These are phyloP conservation scores for Delia radicum DNA, from an alignment of 1,140 invertebrate genomes.

Conservation along the genomic window DNA sequence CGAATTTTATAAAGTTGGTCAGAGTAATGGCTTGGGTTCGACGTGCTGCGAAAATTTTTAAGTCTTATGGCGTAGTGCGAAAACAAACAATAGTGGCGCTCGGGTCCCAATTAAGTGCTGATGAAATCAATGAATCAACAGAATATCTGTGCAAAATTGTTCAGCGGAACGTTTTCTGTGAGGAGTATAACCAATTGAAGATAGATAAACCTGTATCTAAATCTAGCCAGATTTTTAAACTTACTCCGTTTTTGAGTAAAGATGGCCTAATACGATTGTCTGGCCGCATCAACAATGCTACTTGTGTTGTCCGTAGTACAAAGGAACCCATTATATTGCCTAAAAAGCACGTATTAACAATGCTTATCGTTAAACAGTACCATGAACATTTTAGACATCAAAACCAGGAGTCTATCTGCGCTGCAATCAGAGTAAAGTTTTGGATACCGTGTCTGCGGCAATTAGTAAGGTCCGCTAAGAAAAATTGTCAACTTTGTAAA, in stretches of 20 bases:
- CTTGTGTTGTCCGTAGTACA: background rate
- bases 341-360: background rate
- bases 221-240: background rate
- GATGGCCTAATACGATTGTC: background rate
- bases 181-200: background rate
- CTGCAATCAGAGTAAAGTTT: background rate
- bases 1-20: background rate
- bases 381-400: background rate
- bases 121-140: background rate
- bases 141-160: background rate
- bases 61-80: background rate
- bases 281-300: background rate
- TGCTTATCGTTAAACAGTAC: background rate
- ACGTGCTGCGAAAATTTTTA: background rate
- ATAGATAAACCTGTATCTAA: background rate
- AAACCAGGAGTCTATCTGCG: background rate
- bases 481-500: conserved; percentile 20
- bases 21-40: background rate
- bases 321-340: background rate
- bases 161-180: background rate
- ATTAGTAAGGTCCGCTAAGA: background rate
- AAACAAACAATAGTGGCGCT: no score
- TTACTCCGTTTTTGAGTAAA: background rate
- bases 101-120: background rate
- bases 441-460: conserved; percentile 1